Evolutionary conservation across 2,113 vertebrate species (phyloP).

Genomic region (Pleuronectes platessa): DNA sequence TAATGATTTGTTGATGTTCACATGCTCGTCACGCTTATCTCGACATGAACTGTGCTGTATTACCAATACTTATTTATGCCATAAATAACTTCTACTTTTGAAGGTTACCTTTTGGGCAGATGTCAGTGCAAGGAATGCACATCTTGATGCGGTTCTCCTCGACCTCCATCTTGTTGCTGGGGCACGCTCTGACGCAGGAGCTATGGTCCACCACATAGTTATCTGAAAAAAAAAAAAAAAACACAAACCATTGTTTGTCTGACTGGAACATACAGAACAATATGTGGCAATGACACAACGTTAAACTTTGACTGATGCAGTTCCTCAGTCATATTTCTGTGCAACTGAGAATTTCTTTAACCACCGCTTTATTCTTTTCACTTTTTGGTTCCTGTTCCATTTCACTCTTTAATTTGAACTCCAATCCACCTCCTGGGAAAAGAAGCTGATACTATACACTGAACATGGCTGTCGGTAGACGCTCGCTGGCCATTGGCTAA

Average conservation of each 20-base stretch:
- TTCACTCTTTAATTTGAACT: too few species aligned
- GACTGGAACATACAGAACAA: constrained; percentile 19
- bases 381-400: too few species aligned
- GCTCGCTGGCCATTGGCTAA: background rate
- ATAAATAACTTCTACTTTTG: background rate
- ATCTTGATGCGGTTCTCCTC: constrained; percentile 97
- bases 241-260: constrained; percentile 26
- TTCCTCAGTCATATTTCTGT: too few species aligned
- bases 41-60: background rate
- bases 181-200: constrained; percentile 96
- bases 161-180: constrained; percentile 98
- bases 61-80: background rate
- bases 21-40: too few species aligned
- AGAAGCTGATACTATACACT: background rate
- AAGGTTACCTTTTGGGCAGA: constrained; percentile 95
- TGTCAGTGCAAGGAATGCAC: constrained; percentile 97
- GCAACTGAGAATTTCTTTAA: too few species aligned
- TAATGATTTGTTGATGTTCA: background rate
- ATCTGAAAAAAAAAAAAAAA: constrained; percentile 82
- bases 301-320: background rate
- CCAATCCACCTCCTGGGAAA: too few species aligned
- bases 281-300: constrained; percentile 25
- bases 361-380: too few species aligned
- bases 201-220: constrained; percentile 99
- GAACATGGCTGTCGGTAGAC: background rate